A percentile compares a stretch with the other conserved stretches of the same genome.
Conservation (phyloP, 2,113 vertebrate species). For the Lasiurus cinereus region DNA sequence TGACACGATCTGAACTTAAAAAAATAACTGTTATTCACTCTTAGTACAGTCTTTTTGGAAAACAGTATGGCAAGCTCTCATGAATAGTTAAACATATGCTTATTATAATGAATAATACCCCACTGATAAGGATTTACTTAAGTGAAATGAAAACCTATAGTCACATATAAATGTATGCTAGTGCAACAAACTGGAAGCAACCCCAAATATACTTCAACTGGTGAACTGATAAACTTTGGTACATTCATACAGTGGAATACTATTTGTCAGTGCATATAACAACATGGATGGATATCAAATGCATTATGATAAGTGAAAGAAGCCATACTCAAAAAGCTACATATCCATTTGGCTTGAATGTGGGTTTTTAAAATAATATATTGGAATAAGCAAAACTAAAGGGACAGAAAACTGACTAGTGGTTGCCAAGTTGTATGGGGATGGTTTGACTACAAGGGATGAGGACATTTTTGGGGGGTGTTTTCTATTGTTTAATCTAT, state of each 20-base stretch:
- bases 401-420: neutral
- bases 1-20: slow-evolving; percentile 22
- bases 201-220: neutral
- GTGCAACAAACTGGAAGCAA: slow-evolving; percentile 24
- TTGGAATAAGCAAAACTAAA: slow-evolving; percentile 48
- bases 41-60: slow-evolving; percentile 46
- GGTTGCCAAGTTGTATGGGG: neutral
- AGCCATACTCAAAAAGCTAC: neutral
- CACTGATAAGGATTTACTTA: slow-evolving; percentile 30
- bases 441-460: neutral
- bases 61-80: slow-evolving; percentile 24
- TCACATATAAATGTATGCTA: slow-evolving; percentile 20
- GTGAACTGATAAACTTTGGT: slow-evolving; percentile 19
- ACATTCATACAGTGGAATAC: neutral
- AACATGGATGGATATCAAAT: neutral
- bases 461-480: neutral
- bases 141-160: slow-evolving; percentile 46
- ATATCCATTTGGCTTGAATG: neutral
- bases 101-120: neutral
- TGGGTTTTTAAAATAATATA: slow-evolving; percentile 36
- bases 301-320: slow-evolving; percentile 31
- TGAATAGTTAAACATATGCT: neutral
- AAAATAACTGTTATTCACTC: neutral
- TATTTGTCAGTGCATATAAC: neutral
- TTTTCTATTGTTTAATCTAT: neutral